Evolutionary conservation across 2,797 vertebrate species (phyloP), one percentile per base, ranked within the genome.

Genomic region (Coracias cyanogaster): DNA sequence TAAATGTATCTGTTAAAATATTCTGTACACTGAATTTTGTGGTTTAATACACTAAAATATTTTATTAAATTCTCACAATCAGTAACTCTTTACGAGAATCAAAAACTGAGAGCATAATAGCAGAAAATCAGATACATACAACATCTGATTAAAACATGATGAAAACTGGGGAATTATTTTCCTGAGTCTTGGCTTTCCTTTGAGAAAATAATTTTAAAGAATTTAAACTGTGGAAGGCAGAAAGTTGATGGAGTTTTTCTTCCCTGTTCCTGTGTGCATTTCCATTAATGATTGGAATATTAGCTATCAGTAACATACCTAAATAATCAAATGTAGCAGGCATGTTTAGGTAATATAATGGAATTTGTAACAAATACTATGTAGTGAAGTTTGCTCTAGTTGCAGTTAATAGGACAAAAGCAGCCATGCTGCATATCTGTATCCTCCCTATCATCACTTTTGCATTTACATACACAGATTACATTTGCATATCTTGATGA

Each of bases 391-490:
- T 58, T 89, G 14, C 25, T 87, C 15, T 39, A 81, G 58, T 45
- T 83, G 43, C 13, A 78, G 14, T 74, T 80, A 85, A 66, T 10
- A 74, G 10, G 19, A 37, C 20, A 82, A 90, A 95, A 94, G 15
- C 39, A 82, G 35, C 7, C 41, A 46, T 71, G 22, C 20, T 91
- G 49, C 52, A 26, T 76, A 48, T 67, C 51, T 37, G 4, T 83
- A 58, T 76, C 33, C 13, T 58, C 70, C 49, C 31, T 78, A 64
- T 73, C 62, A 89, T 52, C 45, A 25, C 20, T 72, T 90, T 69
- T 83, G 10, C 37, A 89, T 94, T 95, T 95, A 65, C 61, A 66
- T 84, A 66, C 55, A 80, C 49, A 86, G 73, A 94, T 94, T 89
- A 57, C 33, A 80, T 95, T 88, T 95, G 43, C 74, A 70, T 94